phyloP scores from a whole-genome alignment of 2,113 vertebrate species.

The Neogale vison region DNA sequence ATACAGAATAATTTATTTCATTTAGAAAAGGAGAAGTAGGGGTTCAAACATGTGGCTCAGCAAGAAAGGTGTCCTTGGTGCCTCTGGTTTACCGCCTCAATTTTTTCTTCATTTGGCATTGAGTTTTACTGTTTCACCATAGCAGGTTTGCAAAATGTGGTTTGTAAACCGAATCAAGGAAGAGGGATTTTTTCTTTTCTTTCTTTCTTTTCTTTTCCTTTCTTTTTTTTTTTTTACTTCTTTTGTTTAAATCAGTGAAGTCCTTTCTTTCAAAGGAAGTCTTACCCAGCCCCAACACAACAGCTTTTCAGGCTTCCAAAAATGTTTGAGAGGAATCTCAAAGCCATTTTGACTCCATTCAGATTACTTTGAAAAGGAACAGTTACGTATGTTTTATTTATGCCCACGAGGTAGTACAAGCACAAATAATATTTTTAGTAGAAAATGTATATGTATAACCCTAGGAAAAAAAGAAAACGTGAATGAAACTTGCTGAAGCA shows the following conservation, averaged over 20 bases:
- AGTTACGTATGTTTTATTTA: constrained; percentile 63
- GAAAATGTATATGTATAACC: constrained; percentile 62
- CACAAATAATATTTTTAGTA: constrained; percentile 59
- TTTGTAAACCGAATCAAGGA: constrained; percentile 6
- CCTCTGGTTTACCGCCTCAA: neutral
- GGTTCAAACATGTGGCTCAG: neutral
- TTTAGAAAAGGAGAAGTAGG: constrained; percentile 4
- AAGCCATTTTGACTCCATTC: constrained; percentile 60
- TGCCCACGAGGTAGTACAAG: constrained; percentile 56
- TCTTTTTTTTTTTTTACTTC: neutral
- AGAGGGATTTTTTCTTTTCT: neutral
- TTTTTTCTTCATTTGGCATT: constrained; percentile 37
- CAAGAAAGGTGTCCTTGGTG: constrained; percentile 8
- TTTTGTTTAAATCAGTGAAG: constrained; percentile 46
- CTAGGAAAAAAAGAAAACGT: constrained; percentile 46
- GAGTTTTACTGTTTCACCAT: constrained; percentile 34
- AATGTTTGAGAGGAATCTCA: constrained; percentile 65
- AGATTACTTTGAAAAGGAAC: constrained; percentile 57
- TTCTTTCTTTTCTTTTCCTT: neutral
- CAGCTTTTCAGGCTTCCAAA: constrained; percentile 47
- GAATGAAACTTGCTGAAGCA: constrained; percentile 60
- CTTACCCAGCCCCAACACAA: neutral
- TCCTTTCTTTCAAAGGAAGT: constrained; percentile 69
- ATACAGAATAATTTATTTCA: constrained; percentile 41
- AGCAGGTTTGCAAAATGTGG: neutral